A percentile compares a stretch with the other conserved stretches of the same genome.
Evolutionary conservation across 1,140 invertebrate species (phyloP).

Genomic region (Papilio aristodemus): DNA sequence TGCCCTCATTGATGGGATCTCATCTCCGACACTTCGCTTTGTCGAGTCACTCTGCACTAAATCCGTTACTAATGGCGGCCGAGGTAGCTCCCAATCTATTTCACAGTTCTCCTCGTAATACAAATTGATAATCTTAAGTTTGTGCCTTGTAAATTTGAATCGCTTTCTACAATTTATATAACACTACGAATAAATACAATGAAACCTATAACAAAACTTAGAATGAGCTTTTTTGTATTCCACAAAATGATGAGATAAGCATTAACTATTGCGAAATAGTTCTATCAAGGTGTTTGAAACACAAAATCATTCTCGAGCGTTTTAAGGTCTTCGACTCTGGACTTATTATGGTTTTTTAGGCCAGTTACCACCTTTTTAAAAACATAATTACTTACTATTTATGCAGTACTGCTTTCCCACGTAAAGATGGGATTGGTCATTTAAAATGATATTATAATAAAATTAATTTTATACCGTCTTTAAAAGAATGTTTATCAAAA

Average conservation of each 20-base stretch:
- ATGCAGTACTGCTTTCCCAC: too few species aligned
- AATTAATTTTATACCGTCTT: too few species aligned
- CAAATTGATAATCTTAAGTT: slow-evolving; percentile 8
- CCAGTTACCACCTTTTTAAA: background rate
- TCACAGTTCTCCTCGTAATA: slow-evolving; percentile 11
- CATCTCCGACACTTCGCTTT: background rate
- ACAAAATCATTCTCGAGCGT: background rate
- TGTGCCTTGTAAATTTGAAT: slow-evolving; percentile 20
- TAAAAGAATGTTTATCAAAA: background rate
- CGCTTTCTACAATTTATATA: slow-evolving; percentile 15
- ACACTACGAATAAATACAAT: slow-evolving; percentile 25
- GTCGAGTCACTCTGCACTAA: slow-evolving; percentile 2
- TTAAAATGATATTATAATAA: too few species aligned
- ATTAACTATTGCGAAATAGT: background rate
- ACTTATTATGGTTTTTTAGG: background rate
- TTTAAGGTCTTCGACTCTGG: background rate
- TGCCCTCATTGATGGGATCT: slow-evolving; percentile 8
- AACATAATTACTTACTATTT: too few species aligned
- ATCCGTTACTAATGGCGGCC: slow-evolving; percentile 18
- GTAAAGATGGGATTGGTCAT: too few species aligned
- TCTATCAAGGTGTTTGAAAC: slow-evolving; percentile 11
- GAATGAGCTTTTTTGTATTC: background rate
- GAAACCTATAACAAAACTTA: slow-evolving; percentile 2
- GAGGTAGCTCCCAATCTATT: slow-evolving; percentile 6
- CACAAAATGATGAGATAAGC: slow-evolving; percentile 1